A percentile compares a stretch with the other conserved stretches of the same genome.
Evolutionary conservation across 2,113 vertebrate genomes (phyloP).

Genomic region (Campylomormyrus tamandua): DNA sequence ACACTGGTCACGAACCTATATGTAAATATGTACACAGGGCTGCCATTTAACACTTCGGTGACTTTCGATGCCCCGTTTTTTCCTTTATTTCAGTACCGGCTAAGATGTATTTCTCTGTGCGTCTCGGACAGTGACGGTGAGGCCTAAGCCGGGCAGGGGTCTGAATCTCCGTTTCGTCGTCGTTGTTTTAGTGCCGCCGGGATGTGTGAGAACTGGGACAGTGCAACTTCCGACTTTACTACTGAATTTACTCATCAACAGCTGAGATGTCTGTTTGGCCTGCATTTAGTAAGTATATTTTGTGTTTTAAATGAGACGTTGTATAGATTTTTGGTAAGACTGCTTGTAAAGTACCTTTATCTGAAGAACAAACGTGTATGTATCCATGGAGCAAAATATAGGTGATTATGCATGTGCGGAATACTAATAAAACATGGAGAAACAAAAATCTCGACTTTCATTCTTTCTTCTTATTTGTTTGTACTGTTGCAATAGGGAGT

Average conservation of each 20-base stretch:
- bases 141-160: neutral
- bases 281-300: slow-evolving; percentile 30
- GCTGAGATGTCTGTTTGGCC: slow-evolving; percentile 26
- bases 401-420: slow-evolving; percentile 61
- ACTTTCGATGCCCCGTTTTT: neutral
- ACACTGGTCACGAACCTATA: neutral
- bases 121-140: neutral
- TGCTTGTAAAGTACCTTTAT: slow-evolving; percentile 45
- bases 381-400: slow-evolving; percentile 53
- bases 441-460: neutral
- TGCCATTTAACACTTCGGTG: neutral
- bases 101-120: neutral
- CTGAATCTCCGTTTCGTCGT: neutral
- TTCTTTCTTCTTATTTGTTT: neutral
- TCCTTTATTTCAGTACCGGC: neutral
- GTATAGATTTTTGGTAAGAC: slow-evolving; percentile 35
- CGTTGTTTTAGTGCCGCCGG: neutral
- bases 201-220: slow-evolving; percentile 19
- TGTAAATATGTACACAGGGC: slow-evolving; percentile 17
- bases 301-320: slow-evolving; percentile 36
- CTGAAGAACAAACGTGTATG: slow-evolving; percentile 43
- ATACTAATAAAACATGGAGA: slow-evolving; percentile 57
- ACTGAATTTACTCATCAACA: slow-evolving; percentile 9
- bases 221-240: slow-evolving; percentile 11
- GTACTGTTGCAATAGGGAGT: neutral